A percentile compares a stretch with the other conserved stretches of the same genome.
Evolutionary conservation across 2,113 vertebrate species (phyloP).

Genomic region (Delphinapterus leucas): DNA sequence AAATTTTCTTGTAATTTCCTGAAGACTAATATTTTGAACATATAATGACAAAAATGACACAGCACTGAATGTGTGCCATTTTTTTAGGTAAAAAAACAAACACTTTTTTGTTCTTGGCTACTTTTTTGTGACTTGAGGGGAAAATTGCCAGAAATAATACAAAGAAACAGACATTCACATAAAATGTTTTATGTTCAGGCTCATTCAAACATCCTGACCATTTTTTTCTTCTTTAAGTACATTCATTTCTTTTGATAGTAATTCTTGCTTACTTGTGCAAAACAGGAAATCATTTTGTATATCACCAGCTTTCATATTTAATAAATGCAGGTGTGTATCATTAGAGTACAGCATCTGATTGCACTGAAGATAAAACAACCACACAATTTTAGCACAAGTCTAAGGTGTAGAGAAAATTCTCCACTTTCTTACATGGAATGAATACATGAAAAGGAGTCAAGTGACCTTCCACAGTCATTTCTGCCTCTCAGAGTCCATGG

Average conservation of each 20-base stretch:
- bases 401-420: background rate
- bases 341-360: background rate
- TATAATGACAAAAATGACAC: background rate
- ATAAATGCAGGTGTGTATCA: background rate
- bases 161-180: background rate
- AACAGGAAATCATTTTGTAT: constrained; percentile 37
- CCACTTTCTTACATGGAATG: background rate
- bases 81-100: background rate
- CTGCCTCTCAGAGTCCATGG: background rate
- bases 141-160: background rate
- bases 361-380: background rate
- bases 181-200: background rate
- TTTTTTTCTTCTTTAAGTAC: background rate
- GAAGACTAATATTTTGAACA: background rate
- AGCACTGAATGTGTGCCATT: background rate
- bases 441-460: background rate
- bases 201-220: background rate
- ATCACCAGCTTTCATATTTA: background rate
- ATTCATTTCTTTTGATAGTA: constrained; percentile 32
- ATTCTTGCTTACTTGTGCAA: constrained; percentile 29
- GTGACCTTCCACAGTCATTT: background rate
- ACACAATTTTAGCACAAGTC: background rate
- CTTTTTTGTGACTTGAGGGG: background rate
- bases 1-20: background rate
- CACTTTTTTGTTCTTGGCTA: background rate